A percentile compares a stretch with the other conserved stretches of the same genome.
phyloP scores from a whole-genome alignment of 92 coral and sea anemone genomes.

The Actinostola sp. region DNA sequence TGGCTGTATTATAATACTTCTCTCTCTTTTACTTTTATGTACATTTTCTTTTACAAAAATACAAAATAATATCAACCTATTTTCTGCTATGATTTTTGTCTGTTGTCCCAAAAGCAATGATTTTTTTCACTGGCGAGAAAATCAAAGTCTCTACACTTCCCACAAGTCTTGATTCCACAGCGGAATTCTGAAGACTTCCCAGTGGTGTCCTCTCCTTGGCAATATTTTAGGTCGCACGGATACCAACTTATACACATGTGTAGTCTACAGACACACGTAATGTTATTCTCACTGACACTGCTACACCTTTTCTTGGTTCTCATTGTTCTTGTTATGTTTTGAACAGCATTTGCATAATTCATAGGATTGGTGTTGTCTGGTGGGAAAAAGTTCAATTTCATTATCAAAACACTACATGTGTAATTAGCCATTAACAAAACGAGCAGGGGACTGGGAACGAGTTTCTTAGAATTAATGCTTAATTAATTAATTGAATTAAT shows the following conservation, averaged over 20 bases:
- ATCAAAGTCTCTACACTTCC: constrained; percentile 87
- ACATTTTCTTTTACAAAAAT: neutral
- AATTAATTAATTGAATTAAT: no score
- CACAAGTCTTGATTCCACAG: constrained; percentile 98
- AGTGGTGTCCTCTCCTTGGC: constrained; percentile 72
- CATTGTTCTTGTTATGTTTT: constrained; percentile 54
- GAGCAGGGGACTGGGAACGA: no score
- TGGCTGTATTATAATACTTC: no score
- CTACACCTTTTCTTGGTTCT: constrained; percentile 67
- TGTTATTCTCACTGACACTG: constrained; percentile 57
- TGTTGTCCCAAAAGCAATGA: constrained; percentile 90
- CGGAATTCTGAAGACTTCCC: constrained; percentile 68
- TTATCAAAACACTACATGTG: neutral
- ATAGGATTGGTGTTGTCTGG: constrained; percentile 41
- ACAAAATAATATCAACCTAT: neutral
- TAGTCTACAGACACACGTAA: constrained; percentile 73
- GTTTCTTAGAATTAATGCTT: no score
- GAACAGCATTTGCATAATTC: constrained; percentile 47
- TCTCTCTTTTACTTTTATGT: no score
- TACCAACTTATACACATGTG: constrained; percentile 92
- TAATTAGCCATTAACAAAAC: no score
- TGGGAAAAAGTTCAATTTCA: neutral
- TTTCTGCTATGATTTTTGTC: constrained; percentile 23
- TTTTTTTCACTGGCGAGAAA: constrained; percentile 71
- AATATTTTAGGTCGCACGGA: constrained; percentile 89